Evolutionary conservation across 2,113 vertebrate genomes (phyloP).

Genomic region (Platysteira castanea): DNA sequence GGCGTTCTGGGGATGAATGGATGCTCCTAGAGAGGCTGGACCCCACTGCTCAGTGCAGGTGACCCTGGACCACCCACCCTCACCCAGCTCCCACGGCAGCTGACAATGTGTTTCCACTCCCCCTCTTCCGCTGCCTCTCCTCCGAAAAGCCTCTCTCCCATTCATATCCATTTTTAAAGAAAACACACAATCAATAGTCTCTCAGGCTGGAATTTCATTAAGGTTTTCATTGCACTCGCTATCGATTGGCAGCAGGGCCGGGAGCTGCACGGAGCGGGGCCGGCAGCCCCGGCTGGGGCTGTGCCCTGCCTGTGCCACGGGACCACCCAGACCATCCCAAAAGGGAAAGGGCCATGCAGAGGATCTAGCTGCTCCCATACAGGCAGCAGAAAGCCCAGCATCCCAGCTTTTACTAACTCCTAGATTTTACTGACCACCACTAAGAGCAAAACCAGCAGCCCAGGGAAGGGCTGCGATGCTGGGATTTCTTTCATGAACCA

Average conservation of each 20-base stretch:
- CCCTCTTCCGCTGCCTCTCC: background rate
- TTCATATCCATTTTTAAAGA: conserved; percentile 48
- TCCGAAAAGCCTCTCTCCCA: conserved; percentile 34
- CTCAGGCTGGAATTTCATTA: conserved; percentile 59
- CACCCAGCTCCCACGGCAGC: fast-evolving
- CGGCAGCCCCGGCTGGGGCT: fast-evolving
- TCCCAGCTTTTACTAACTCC: background rate
- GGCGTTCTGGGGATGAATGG: background rate
- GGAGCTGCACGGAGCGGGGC: background rate
- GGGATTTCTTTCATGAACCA: background rate
- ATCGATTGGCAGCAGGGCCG: conserved; percentile 18
- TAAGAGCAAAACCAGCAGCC: background rate
- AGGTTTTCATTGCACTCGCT: conserved; percentile 19
- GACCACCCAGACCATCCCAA: background rate
- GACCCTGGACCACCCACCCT: background rate
- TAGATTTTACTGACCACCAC: background rate
- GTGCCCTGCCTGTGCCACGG: background rate
- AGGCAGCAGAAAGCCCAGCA: background rate
- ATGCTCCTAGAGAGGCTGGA: background rate
- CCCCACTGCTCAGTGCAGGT: background rate
- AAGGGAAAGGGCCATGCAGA: background rate
- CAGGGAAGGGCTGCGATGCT: background rate
- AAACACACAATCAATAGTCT: conserved; percentile 54
- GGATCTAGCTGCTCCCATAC: background rate
- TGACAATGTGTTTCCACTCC: background rate